Evolutionary conservation across 2,797 vertebrate species (phyloP).

Genomic region (Agapornis canus): DNA sequence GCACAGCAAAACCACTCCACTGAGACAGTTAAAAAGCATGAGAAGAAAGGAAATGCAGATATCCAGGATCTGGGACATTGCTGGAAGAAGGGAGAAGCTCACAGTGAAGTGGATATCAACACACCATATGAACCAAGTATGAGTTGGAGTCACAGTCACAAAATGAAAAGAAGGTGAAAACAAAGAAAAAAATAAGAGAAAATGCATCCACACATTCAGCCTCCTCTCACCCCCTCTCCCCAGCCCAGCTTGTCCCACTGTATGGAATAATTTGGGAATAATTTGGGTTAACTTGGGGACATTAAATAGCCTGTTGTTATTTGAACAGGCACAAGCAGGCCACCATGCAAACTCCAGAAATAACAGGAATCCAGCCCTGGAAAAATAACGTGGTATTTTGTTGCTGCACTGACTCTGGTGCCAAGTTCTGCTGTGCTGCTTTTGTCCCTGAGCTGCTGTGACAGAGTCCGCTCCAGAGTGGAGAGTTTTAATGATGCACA

Average conservation of each 20-base stretch:
- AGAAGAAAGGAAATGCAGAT: neutral
- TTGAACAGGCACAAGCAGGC: neutral
- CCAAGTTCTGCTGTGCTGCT: neutral
- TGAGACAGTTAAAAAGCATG: neutral
- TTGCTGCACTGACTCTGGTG: neutral
- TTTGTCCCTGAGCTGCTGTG: neutral
- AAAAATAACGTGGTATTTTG: neutral
- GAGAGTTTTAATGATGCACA: neutral
- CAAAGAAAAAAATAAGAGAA: neutral
- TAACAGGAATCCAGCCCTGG: neutral
- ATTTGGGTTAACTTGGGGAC: neutral
- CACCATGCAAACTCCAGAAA: neutral
- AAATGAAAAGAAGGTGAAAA: neutral
- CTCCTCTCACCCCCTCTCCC: neutral
- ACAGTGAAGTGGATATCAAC: neutral
- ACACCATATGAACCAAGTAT: neutral
- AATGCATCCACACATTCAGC: neutral
- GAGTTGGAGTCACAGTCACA: neutral
- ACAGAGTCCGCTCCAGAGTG: neutral
- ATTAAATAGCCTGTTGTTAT: neutral
- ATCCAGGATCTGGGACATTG: neutral
- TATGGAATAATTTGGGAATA: neutral
- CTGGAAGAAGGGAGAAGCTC: neutral
- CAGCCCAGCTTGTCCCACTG: neutral
- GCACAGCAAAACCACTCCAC: neutral